These are phyloP conservation scores for Nasua narica DNA, from an alignment of 2,797 vertebrate species.

Conservation along the genomic window DNA sequence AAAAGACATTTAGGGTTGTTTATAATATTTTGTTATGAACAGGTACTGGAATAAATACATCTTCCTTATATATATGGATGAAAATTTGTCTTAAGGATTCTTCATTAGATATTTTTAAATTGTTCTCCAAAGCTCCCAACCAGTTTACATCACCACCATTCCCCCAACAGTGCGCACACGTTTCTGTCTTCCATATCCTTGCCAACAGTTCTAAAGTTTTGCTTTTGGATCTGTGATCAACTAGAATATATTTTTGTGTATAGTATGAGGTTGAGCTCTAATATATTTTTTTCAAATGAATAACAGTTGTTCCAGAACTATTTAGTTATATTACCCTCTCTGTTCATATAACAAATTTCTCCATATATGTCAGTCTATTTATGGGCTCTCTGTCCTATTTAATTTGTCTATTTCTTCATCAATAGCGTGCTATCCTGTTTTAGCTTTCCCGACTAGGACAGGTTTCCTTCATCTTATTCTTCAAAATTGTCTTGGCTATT, in stretches of 20 bases:
- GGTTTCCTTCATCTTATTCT: not conserved
- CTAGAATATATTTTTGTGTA: not conserved
- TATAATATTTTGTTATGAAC: not conserved
- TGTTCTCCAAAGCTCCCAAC: not conserved
- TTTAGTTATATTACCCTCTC: not conserved
- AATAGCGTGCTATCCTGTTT: not conserved
- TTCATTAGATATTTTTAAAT: not conserved
- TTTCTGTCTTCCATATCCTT: not conserved
- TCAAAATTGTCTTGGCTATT: not conserved
- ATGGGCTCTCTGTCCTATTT: not conserved
- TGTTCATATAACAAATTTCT: not conserved
- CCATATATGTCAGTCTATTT: not conserved
- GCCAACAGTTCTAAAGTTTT: not conserved
- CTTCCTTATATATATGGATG: not conserved
- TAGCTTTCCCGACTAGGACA: not conserved
- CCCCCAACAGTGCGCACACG: not conserved
- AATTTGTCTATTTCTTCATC: not conserved
- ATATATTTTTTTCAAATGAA: not conserved
- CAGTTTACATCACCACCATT: not conserved
- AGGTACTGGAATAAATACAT: not conserved
- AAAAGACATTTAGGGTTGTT: not conserved
- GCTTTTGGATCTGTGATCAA: not conserved
- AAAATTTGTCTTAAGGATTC: not conserved
- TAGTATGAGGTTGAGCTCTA: not conserved
- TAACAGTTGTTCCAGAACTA: not conserved